Conservation (phyloP, 2,797 vertebrate genomes). For the Gadopsis bispinosus region DNA sequence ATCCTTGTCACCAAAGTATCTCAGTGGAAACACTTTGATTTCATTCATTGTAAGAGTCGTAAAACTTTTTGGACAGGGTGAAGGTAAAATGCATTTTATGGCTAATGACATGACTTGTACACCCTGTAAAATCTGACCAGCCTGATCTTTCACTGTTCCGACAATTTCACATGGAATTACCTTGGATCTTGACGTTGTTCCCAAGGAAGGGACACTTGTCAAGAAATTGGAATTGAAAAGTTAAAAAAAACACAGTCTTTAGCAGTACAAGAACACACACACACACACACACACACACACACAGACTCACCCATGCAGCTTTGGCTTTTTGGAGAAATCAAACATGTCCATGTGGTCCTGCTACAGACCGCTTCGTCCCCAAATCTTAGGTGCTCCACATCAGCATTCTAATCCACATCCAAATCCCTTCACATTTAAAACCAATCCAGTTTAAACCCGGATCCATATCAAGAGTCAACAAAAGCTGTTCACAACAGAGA, state of each 20-base stretch:
- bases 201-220: background rate
- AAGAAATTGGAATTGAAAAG: background rate
- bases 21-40: background rate
- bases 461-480: constrained; percentile 64
- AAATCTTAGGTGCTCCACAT: constrained; percentile 63
- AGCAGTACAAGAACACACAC: background rate
- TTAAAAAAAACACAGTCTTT: background rate
- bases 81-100: background rate
- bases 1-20: background rate
- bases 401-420: constrained; percentile 66
- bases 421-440: constrained; percentile 43
- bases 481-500: constrained; percentile 36
- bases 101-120: background rate
- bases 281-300: constrained; percentile 69
- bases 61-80: constrained; percentile 1
- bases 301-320: constrained; percentile 92
- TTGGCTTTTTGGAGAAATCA: constrained; percentile 96
- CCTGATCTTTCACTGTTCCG: too few relatives aligned
- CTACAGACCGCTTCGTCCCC: constrained; percentile 61
- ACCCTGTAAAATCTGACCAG: background rate
- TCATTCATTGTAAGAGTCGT: background rate
- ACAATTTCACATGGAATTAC: background rate
- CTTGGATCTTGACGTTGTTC: background rate
- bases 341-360: constrained; percentile 92
- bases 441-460: constrained; percentile 64